Conservation (phyloP, 2,113 vertebrate genomes). For the Corapipo altera region DNA sequence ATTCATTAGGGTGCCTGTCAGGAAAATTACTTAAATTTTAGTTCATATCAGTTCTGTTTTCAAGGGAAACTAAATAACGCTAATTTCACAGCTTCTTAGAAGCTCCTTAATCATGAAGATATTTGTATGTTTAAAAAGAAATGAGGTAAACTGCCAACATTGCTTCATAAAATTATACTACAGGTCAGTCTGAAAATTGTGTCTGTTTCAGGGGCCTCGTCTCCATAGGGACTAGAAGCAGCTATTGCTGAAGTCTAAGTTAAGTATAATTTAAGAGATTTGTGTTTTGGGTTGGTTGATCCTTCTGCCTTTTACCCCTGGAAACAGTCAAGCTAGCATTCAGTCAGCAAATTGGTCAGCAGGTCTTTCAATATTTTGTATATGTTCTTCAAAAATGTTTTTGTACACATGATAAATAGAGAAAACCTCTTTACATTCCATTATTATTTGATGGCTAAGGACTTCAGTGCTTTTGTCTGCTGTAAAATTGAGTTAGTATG, state of each 20-base stretch:
- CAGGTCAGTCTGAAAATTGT: background rate
- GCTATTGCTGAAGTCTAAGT: background rate
- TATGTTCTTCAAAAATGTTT: background rate
- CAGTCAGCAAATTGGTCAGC: background rate
- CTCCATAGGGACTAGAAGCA: background rate
- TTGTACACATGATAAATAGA: background rate
- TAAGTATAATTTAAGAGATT: background rate
- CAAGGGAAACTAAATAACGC: slow-evolving; percentile 38
- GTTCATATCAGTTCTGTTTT: background rate
- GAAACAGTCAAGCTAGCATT: background rate
- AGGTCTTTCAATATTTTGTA: background rate
- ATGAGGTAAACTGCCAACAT: background rate
- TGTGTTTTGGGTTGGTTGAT: background rate
- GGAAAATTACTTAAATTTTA: background rate
- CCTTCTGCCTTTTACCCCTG: background rate
- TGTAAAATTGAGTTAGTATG: background rate
- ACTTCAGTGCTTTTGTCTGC: background rate
- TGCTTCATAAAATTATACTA: background rate
- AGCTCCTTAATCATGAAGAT: slow-evolving; percentile 40
- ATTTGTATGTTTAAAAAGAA: slow-evolving; percentile 45
- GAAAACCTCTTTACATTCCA: background rate
- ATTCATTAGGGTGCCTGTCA: background rate
- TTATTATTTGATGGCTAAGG: background rate
- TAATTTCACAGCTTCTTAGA: slow-evolving; percentile 54
- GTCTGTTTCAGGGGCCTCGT: background rate